phyloP scores from a whole-genome alignment of 2,888 invertebrate species.

The Synanthedon formicaeformis region DNA sequence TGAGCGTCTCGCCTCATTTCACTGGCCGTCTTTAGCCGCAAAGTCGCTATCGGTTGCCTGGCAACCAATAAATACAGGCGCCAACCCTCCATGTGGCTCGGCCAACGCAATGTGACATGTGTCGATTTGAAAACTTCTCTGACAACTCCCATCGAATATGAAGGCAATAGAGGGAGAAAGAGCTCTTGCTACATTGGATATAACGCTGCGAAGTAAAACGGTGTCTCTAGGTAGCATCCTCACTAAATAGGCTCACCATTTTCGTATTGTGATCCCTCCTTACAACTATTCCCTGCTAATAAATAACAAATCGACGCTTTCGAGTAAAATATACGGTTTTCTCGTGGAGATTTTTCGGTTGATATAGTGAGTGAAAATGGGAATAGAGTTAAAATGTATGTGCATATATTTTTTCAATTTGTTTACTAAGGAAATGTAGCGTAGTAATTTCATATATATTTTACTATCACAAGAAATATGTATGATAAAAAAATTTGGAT shows the following conservation, averaged over 20 bases:
- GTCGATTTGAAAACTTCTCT: constrained; percentile 19
- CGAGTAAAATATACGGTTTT: constrained; percentile 62
- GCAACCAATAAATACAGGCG: constrained; percentile 50
- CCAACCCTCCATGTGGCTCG: constrained; percentile 34
- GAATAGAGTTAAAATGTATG: neutral
- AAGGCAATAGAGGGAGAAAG: constrained; percentile 28
- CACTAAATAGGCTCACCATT: constrained; percentile 63
- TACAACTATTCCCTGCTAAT: constrained; percentile 66
- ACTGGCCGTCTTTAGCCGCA: constrained; percentile 41
- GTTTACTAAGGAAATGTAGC: too few relatives aligned
- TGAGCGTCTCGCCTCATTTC: constrained; percentile 50
- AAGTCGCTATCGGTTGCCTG: constrained; percentile 50
- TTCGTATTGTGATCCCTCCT: constrained; percentile 58
- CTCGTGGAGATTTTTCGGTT: constrained; percentile 42
- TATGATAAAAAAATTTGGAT: too few relatives aligned
- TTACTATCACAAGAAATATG: too few relatives aligned
- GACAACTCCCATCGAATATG: constrained; percentile 3
- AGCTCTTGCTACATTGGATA: constrained; percentile 36
- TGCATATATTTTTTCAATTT: too few relatives aligned
- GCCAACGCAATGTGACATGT: constrained; percentile 35
- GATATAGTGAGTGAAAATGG: neutral
- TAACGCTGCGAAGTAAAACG: constrained; percentile 43
- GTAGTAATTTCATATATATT: too few relatives aligned
- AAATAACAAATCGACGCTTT: constrained; percentile 69
- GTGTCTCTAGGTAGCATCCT: constrained; percentile 49